phyloP scores from a whole-genome alignment of 1,140 invertebrate species.

The Drosophila insularis region DNA sequence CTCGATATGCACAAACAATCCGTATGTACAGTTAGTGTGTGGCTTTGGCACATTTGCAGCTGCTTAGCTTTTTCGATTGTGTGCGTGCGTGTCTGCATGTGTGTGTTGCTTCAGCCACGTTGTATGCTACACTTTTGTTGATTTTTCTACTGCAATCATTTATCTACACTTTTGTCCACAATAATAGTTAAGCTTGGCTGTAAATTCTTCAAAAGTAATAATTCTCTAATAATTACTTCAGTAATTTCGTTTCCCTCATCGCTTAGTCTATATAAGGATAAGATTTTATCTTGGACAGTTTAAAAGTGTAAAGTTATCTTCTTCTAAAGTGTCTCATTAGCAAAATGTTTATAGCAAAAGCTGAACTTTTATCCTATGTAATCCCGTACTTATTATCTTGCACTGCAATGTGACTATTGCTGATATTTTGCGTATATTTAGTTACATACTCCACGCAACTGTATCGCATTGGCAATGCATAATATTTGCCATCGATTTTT shows the following conservation, averaged over 20 bases:
- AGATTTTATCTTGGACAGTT: too few species aligned
- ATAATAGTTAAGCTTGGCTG: neutral
- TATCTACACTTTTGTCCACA: neutral
- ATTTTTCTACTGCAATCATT: conserved; percentile 36
- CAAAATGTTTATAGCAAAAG: neutral
- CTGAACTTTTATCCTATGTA: too few species aligned
- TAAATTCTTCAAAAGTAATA: neutral
- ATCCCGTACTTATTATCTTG: neutral
- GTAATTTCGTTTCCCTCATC: too few species aligned
- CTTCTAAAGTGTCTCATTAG: too few species aligned
- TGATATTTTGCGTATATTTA: conserved; percentile 17
- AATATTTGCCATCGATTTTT: conserved; percentile 71
- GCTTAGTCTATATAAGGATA: too few species aligned
- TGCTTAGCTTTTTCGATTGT: conserved; percentile 33
- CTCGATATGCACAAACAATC: neutral
- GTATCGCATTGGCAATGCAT: conserved; percentile 30
- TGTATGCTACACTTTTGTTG: conserved; percentile 40
- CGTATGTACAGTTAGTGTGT: conserved; percentile 20
- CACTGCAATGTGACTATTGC: neutral
- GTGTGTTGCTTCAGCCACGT: neutral
- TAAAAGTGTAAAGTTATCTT: too few species aligned
- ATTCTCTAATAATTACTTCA: neutral
- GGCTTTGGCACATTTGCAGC: conserved; percentile 43
- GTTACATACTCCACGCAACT: conserved; percentile 37
- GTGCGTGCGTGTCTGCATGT: neutral